A percentile compares a stretch with the other conserved stretches of the same genome.
Evolutionary conservation across 2,888 invertebrate genomes (phyloP).

Genomic region (Digitonthophagus gazella): DNA sequence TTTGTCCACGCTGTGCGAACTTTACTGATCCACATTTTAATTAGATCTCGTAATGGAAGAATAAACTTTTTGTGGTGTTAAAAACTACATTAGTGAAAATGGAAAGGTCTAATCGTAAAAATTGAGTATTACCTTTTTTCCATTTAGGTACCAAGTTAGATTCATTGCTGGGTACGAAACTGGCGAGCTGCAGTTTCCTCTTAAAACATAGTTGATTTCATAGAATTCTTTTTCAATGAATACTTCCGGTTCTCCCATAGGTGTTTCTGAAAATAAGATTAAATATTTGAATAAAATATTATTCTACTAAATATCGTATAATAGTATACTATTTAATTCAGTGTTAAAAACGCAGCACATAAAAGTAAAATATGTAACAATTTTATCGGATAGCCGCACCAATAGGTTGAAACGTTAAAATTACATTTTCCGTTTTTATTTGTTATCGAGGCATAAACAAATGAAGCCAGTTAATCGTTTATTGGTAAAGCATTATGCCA

Average conservation of each 20-base stretch:
- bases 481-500: background rate
- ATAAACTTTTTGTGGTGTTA: constrained; percentile 8
- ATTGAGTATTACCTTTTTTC: constrained; percentile 54
- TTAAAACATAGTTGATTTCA: constrained; percentile 66
- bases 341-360: too few relatives aligned
- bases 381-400: background rate
- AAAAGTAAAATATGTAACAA: constrained; percentile 39
- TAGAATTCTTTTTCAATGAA: constrained; percentile 67
- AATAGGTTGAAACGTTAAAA: background rate
- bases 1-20: background rate
- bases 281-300: constrained; percentile 10
- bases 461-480: background rate
- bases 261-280: constrained; percentile 59
- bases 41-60: background rate
- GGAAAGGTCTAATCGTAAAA: constrained; percentile 1
- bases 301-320: too few relatives aligned
- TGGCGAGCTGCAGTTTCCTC: constrained; percentile 68
- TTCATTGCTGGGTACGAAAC: constrained; percentile 67
- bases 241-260: constrained; percentile 64
- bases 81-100: background rate
- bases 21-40: constrained; percentile 13
- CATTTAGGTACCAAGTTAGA: constrained; percentile 70
- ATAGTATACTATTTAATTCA: too few relatives aligned
- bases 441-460: background rate
- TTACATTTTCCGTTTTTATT: background rate